Percentiles rank a stretch among this genome's conserved stretches.
Conservation (phyloP, 2,797 vertebrate species). For the Girardinus metallicus region DNA sequence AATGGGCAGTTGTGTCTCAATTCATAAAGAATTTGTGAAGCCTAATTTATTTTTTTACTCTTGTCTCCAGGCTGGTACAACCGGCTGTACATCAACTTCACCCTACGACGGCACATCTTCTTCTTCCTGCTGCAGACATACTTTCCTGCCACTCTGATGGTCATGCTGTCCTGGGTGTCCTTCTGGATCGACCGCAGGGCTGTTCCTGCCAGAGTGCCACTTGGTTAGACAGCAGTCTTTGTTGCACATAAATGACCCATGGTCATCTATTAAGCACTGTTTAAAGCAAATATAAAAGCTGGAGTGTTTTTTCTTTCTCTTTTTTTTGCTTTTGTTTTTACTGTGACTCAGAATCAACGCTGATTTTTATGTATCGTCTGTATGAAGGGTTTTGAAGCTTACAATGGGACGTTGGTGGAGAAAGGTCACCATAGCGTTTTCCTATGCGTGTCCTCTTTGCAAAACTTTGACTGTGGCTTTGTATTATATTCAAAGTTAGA, state of each 20-base stretch:
- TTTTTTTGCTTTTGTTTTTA: background rate
- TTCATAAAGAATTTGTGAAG: background rate
- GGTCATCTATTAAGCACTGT: background rate
- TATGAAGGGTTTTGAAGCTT: background rate
- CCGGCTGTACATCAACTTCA: slow-evolving; percentile 87
- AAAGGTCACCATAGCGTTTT: background rate
- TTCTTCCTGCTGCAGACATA: slow-evolving; percentile 88
- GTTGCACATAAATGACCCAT: background rate
- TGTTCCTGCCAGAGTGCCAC: slow-evolving; percentile 86
- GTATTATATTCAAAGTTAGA: background rate
- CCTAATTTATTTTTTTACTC: slow-evolving; percentile 7
- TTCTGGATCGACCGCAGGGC: slow-evolving; percentile 88
- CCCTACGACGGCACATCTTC: slow-evolving; percentile 85
- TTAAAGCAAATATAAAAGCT: background rate
- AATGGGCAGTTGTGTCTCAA: background rate
- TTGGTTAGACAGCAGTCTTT: slow-evolving; percentile 77
- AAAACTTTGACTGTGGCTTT: background rate
- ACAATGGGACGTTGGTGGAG: background rate
- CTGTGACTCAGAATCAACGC: background rate
- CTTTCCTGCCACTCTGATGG: slow-evolving; percentile 87
- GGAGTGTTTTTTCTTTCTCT: too few relatives aligned
- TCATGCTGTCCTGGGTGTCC: slow-evolving; percentile 88
- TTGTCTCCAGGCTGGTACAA: slow-evolving; percentile 85
- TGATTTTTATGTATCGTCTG: background rate
- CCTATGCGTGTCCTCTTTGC: background rate